Evolutionary conservation across 1,140 invertebrate genomes (phyloP).

Genomic region (Drosophila micromelanica): DNA sequence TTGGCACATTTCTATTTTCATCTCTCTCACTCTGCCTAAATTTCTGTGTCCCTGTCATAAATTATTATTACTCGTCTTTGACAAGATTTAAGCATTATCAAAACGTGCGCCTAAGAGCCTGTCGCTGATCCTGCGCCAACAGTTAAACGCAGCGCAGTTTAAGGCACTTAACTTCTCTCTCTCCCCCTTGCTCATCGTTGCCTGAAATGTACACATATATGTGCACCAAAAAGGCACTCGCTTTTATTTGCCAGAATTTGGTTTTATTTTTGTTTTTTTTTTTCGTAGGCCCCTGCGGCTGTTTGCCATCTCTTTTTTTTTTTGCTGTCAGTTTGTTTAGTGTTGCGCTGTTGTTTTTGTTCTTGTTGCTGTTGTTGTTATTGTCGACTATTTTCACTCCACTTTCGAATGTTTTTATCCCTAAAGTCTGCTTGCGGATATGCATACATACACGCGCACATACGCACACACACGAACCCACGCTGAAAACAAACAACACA

Average conservation of each 20-base stretch:
- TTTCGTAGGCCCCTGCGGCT: slow-evolving; percentile 61
- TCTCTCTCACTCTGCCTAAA: neutral
- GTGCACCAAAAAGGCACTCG: slow-evolving; percentile 41
- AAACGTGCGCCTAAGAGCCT: slow-evolving; percentile 12
- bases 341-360: slow-evolving; percentile 38
- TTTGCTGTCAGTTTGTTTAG: slow-evolving; percentile 27
- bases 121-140: slow-evolving; percentile 13
- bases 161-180: slow-evolving; percentile 30
- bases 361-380: slow-evolving; percentile 26
- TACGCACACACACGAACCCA: neutral
- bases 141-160: slow-evolving; percentile 47
- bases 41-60: neutral
- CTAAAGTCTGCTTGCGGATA: slow-evolving; percentile 80
- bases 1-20: neutral
- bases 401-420: slow-evolving; percentile 80
- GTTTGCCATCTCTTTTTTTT: slow-evolving; percentile 53
- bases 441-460: slow-evolving; percentile 60
- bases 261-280: slow-evolving; percentile 51
- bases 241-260: slow-evolving; percentile 60
- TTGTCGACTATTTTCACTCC: slow-evolving; percentile 75
- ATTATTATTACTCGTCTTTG: slow-evolving; percentile 14
- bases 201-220: slow-evolving; percentile 1
- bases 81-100: slow-evolving; percentile 20
- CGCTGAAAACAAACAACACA: slow-evolving; percentile 16
- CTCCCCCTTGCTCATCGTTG: neutral